Base-by-base conservation (phyloP, 1,140 invertebrate species). In the Octopus bimaculoides region DNA sequence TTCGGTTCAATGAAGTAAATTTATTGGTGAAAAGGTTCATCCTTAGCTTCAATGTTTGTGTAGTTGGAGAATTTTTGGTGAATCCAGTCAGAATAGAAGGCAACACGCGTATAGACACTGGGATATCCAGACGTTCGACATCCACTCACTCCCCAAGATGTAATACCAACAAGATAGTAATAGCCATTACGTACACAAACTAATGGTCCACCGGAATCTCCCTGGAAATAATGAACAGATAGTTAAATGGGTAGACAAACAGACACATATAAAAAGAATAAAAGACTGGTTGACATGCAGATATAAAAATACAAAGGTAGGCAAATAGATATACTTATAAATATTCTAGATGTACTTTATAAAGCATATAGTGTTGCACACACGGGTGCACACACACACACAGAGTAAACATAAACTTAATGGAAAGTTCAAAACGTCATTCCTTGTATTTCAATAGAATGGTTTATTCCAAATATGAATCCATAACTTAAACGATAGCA, bases 61-160 rank as follows among this genome's bases (percentile, higher is more conserved):
- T 6, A 71, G 66, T 71, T 71, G 14, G 9, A 5, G 26, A 71
- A 71, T 3, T 9, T 71, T 76, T 83, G 77, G 20, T 90, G 84
- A 41, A 91, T 89, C 90, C 90, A 91, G 8, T 85, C 75, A 20
- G 85, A 75, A 79, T 88, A 90, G 69, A 85, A 83, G 5, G 87
- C 85, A 1, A 90, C 85, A 55, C 88, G 71, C 4, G 88, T 87
- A 73, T 89, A 91, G 4, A 91, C 90, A 80, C 89, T 88, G 0
- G 89, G 89, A 56, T 86, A 89, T 5, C 89, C 90, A 8, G 84
- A 81, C 26, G 87, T 89, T 55, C 86, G 87, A 71, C 88, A 90
- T 0, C 89, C 88, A 20, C 86, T 87, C 54, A 84, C 82, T 0
- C 90, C 90, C 81, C 89, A 90, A 26, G 87, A 88, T 0, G 89